phyloP scores from a whole-genome alignment of 2,113 vertebrate genomes.

The Strigops habroptila region DNA sequence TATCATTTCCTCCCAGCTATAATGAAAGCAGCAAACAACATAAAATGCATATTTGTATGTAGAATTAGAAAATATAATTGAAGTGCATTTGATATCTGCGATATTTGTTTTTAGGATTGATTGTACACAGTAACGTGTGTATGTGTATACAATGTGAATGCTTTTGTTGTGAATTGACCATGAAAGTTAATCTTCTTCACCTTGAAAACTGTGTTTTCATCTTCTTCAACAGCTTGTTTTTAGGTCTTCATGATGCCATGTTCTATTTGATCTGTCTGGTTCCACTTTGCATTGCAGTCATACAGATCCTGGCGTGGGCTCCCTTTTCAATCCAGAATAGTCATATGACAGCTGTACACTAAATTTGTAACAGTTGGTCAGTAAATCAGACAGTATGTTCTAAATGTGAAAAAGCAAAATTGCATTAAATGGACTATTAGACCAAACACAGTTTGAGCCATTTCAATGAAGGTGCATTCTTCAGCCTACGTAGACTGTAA shows the following conservation, averaged over 20 bases:
- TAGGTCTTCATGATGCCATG: constrained; percentile 80
- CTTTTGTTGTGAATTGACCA: neutral
- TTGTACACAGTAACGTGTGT: neutral
- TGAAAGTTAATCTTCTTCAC: neutral
- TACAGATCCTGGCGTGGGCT: constrained; percentile 84
- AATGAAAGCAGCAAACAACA: neutral
- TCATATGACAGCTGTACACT: constrained; percentile 58
- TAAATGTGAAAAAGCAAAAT: neutral
- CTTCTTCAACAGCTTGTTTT: constrained; percentile 66
- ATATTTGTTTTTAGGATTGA: neutral
- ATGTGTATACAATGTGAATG: neutral
- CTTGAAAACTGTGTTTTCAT: neutral
- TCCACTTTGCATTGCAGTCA: constrained; percentile 74
- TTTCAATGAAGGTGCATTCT: neutral
- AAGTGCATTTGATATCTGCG: neutral
- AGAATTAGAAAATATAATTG: neutral
- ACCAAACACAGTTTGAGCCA: neutral
- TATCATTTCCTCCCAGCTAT: neutral
- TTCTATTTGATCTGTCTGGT: constrained; percentile 86
- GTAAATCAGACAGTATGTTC: neutral
- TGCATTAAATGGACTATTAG: neutral
- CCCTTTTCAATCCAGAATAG: constrained; percentile 85
- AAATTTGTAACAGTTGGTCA: neutral
- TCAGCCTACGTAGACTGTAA: neutral
- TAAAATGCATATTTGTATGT: neutral